Evolutionary conservation across 2,888 invertebrate species (phyloP), one percentile per base, ranked within the genome.

Genomic region (Agrotis ipsilon): DNA sequence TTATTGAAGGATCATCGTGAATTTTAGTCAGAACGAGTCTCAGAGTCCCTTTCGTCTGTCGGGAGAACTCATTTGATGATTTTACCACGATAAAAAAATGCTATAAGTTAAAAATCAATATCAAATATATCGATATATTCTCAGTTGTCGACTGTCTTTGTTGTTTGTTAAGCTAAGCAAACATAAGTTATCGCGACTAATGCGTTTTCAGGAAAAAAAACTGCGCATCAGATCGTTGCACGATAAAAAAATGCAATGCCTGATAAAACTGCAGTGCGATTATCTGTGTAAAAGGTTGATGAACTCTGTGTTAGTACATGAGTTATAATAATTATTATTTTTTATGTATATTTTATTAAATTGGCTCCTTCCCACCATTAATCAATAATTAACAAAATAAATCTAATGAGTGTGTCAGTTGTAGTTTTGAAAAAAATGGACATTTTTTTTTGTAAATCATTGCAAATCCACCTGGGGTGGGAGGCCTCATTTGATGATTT

Each of bases 211-310:
- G 84, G 80, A 82, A 81, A 84, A n/a, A 86, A 87, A 87, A 80
- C 69, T 70, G 77, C 78, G 71, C 72, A 74, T 9, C 54, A 88
- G 89, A 89, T 86, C 88, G 81, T 63, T 80, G 89, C n/a, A 85
- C 89, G 89, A 89, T 89, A 89, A 89, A 83, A 74, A 88, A 86
- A 82, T 84, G 88, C 88, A 87, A 72, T 43, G 84, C 39, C 85
- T 70, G 88, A 89, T 88, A 85, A 88, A 88, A 82, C 5, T 86
- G 83, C 86, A 85, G n/a, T 60, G 55, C 32, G 60, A 32, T 69
- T 81, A 76, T 81, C 77, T 55, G 55, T 48, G 69, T 67, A 7
- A 43, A 49, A 75, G 76, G 65, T 76, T 58, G 57, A 39, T 57
- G 62, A 13, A 27, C 81, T 55, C n/a, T 63, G 19, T 51, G n/a